Base-by-base conservation (phyloP, 2,888 invertebrate genomes). In the Lymantria dispar region DNA sequence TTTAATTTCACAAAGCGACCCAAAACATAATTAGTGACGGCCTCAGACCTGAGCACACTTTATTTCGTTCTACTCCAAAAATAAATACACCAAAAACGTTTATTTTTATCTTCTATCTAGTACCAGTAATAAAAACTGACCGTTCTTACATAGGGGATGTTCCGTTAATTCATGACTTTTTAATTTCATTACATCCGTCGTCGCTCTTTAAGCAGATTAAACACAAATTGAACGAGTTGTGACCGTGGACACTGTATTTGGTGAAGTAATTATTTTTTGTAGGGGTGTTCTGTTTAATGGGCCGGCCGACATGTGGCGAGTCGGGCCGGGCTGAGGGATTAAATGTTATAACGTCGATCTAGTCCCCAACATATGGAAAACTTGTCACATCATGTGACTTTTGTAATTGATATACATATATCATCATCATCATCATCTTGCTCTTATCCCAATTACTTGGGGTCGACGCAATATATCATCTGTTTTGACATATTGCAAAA, bases 231-330 rank as follows among this genome's bases (percentile, higher is more conserved):
- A 76, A 74, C 74, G 78, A 75, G 78, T 80, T 78, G 69, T 69
- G 71, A 72, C 71, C 73, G 73, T 72, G 71, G 75, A n/a, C 62
- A 63, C 58, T 58, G 72, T 77, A 76, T 78, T 78, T 87, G 88
- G 85, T 83, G 74, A 76, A 86, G 85, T 84, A 84, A 87, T 89
- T 87, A 89, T 84, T 86, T 87, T 88, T 87, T 86, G 85, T 85
- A 78, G 76, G 85, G 80, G 81, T 76, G 78, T 77, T 74, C 74
- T 67, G 67, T 83, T 82, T 85, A 84, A 87, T 81, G 83, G 81
- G 73, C 74, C 72, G 29, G 81, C 61, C 76, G 83, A 85, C 88
- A 87, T 87, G 76, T 83, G 87, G 85, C 66, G 57, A 60, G 56
- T 52, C 54, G 62, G 58, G 50, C 40, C 52, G 52, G 64, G 58